A percentile compares a stretch with the other conserved stretches of the same genome.
These are phyloP conservation scores for Epinotia bilunana DNA, from an alignment of 2,888 invertebrate genomes.

Conservation along the genomic window DNA sequence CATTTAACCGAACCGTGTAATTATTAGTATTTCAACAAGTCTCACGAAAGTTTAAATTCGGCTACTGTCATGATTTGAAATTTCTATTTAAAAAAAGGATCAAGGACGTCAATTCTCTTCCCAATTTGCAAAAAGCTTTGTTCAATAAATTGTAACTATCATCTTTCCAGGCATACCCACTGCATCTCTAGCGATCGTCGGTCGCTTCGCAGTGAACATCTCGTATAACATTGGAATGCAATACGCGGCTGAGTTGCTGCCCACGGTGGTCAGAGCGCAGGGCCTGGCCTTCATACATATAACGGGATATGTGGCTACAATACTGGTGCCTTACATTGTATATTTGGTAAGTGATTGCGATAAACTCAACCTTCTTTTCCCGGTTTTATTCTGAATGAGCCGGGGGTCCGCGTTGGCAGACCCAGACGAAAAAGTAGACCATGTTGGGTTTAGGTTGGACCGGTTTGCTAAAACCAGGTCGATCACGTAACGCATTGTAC, in stretches of 20 bases:
- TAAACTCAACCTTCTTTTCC: not conserved
- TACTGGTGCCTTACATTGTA: constrained; percentile 93
- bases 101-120: no score
- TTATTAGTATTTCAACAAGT: no score
- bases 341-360: constrained; percentile 86
- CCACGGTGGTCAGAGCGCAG: constrained; percentile 93
- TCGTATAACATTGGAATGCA: constrained; percentile 95
- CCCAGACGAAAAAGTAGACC: no score
- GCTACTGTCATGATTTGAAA: no score
- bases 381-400: no score
- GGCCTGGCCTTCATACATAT: constrained; percentile 93
- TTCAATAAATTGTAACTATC: not conserved
- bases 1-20: no score
- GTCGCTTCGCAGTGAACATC: constrained; percentile 93
- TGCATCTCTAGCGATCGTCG: constrained; percentile 90
- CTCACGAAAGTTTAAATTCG: no score
- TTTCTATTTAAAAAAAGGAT: no score
- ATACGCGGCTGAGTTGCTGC: constrained; percentile 93
- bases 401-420: no score
- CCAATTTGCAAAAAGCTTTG: constrained; percentile 44
- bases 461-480: no score
- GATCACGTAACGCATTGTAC: no score
- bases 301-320: constrained; percentile 92
- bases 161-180: constrained; percentile 86
- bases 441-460: no score